Base-by-base conservation (phyloP, 1,140 invertebrate genomes). In the Philopotamus ludificatus region DNA sequence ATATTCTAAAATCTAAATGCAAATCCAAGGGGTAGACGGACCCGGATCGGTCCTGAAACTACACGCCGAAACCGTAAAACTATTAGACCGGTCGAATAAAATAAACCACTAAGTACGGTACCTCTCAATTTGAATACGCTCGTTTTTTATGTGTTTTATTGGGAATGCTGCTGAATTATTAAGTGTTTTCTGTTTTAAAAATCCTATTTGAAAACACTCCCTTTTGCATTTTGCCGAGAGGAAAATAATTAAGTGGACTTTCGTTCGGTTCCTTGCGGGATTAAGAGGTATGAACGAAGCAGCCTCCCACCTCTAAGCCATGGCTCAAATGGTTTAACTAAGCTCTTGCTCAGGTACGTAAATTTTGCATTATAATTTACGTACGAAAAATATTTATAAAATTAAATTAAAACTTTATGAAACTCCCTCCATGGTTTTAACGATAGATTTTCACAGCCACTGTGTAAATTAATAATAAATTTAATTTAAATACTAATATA, bases 1-100 rank as follows among this genome's bases (percentile, higher is more conserved):
- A 70, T 70, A 70, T 70, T 70, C 68, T 70, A 70, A 70, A 66
- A 70, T 70, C 61, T 66, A 70, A 70, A 70, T 70, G 68, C 68
- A 70, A 70, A 70, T 70, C 68, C 65, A 20, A 51, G 53, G 67
- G 53, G 63, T 44, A 12, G 22, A 26, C 15, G 39, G 34, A 15
- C 42, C 28, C 45, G 18, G 49, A 9, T 7, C 26, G 60, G 28
- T 22, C 60, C 23, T 9, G 49, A 62, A 60, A 60, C 39, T 45
- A 47, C 28, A 7, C 26, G 21, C 53, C 15, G 53, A 25, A 57
- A 57, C 53, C 28, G 53, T 57, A 42, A 60, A 60, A 60, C 44
- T 47, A 47, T 47, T 47, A 9, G 44, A 4, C 44, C 44, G 44
- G 10, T 47, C 8, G 10, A 9, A 9, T 47, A 7, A 34, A 7